Conservation (phyloP, 1,140 invertebrate species). For the Orchesella cincta region DNA sequence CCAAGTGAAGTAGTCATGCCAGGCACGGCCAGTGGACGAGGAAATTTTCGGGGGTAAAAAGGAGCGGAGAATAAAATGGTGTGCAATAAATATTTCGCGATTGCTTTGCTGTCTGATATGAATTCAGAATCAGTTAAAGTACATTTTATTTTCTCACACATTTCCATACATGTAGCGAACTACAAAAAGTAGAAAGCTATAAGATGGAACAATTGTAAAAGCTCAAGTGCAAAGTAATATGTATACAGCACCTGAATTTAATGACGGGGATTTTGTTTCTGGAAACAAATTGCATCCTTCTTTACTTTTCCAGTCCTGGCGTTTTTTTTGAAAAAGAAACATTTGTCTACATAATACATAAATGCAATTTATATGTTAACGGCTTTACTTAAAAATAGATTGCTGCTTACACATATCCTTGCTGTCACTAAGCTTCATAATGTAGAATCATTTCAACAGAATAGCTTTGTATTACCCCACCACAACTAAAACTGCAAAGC, state of each 20-base stretch:
- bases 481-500: too few relatives aligned
- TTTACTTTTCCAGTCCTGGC: background rate
- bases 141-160: constrained; percentile 12
- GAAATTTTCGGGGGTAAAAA: background rate
- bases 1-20: too few relatives aligned
- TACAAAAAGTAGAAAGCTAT: background rate
- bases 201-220: background rate
- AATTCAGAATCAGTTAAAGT: constrained; percentile 40
- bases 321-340: too few relatives aligned
- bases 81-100: constrained; percentile 48
- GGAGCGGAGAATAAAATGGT: constrained; percentile 32
- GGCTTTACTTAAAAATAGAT: too few relatives aligned
- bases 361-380: too few relatives aligned
- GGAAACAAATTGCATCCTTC: background rate
- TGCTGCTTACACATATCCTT: too few relatives aligned
- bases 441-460: too few relatives aligned
- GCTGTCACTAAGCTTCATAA: too few relatives aligned
- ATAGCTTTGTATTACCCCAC: too few relatives aligned
- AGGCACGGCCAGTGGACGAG: background rate
- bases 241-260: background rate
- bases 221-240: background rate
- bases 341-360: too few relatives aligned
- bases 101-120: constrained; percentile 47
- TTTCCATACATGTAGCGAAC: background rate
- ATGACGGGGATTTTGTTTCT: background rate